Evolutionary conservation across 1,140 invertebrate genomes (phyloP).

Genomic region (Zaprionus africanus): DNA sequence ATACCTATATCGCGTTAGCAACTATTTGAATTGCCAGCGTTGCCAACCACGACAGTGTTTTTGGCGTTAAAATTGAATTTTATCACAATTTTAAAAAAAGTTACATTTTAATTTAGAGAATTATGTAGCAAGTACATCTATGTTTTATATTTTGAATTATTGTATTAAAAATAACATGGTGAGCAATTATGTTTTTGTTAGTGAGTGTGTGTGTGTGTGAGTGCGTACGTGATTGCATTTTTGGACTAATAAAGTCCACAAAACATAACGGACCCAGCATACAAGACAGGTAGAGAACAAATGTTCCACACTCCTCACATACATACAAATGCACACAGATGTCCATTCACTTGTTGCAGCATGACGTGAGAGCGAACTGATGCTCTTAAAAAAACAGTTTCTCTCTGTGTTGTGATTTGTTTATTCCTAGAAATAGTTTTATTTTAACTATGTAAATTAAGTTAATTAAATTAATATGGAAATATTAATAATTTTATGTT

Average conservation of each 20-base stretch:
- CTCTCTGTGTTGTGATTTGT: neutral
- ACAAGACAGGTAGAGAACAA: conserved; percentile 28
- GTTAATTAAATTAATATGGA: neutral
- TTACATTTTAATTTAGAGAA: neutral
- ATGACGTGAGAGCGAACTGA: conserved; percentile 5
- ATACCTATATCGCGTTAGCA: conserved; percentile 26
- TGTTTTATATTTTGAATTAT: neutral
- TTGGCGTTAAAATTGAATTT: conserved; percentile 19
- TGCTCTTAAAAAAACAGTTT: neutral
- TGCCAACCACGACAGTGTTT: conserved; percentile 7
- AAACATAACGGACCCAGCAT: conserved; percentile 25
- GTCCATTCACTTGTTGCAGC: conserved; percentile 43
- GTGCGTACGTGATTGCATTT: neutral
- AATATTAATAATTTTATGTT: neutral
- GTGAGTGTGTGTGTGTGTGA: neutral
- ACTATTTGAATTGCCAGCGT: neutral
- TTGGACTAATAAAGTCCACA: conserved; percentile 5
- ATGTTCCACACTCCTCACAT: neutral
- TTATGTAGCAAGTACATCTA: neutral
- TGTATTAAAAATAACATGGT: neutral
- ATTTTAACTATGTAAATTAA: neutral
- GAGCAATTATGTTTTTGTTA: neutral
- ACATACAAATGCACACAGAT: neutral
- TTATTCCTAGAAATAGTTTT: neutral
- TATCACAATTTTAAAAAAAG: neutral